These are phyloP conservation scores for Leptinotarsa haldemani DNA, from an alignment of 2,888 invertebrate genomes.

Conservation along the genomic window DNA sequence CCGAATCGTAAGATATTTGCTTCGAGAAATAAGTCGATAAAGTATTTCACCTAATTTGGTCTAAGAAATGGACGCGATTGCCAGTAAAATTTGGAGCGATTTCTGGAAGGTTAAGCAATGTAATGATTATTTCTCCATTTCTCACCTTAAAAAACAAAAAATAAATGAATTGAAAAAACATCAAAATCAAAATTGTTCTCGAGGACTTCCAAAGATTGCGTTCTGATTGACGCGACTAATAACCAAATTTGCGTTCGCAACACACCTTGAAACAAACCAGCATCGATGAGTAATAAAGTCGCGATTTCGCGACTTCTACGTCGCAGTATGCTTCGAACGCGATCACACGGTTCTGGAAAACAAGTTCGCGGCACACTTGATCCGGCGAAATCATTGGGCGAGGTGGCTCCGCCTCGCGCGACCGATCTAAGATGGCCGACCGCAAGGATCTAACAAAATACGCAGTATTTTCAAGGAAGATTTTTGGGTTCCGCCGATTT, in stretches of 20 bases:
- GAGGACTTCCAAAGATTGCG: too few species aligned
- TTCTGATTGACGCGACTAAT: too few species aligned
- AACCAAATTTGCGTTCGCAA: constrained; percentile 1
- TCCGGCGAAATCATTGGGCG: constrained; percentile 49
- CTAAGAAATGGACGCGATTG: too few species aligned
- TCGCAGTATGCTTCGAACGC: constrained; percentile 29
- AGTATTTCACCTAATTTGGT: too few species aligned
- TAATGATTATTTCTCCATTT: too few species aligned
- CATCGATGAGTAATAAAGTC: not conserved
- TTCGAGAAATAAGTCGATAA: too few species aligned
- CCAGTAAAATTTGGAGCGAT: too few species aligned
- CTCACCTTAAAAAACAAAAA: too few species aligned
- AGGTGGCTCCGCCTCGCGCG: constrained; percentile 52
- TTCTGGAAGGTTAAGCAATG: too few species aligned
- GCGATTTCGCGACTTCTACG: constrained; percentile 14
- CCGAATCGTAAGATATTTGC: too few species aligned
- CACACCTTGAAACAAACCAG: constrained; percentile 3
- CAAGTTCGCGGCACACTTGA: constrained; percentile 48
- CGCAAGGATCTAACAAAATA: constrained; percentile 38
- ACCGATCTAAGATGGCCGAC: constrained; percentile 54
- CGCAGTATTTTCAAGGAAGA: constrained; percentile 31
- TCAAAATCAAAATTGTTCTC: too few species aligned
- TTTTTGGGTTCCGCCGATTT: constrained; percentile 8
- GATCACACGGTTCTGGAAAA: constrained; percentile 19
- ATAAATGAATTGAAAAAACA: too few species aligned